Percentiles rank a stretch among this genome's conserved stretches.
Evolutionary conservation across 2,888 invertebrate genomes (phyloP).

Genomic region (Calliopum simillimum): DNA sequence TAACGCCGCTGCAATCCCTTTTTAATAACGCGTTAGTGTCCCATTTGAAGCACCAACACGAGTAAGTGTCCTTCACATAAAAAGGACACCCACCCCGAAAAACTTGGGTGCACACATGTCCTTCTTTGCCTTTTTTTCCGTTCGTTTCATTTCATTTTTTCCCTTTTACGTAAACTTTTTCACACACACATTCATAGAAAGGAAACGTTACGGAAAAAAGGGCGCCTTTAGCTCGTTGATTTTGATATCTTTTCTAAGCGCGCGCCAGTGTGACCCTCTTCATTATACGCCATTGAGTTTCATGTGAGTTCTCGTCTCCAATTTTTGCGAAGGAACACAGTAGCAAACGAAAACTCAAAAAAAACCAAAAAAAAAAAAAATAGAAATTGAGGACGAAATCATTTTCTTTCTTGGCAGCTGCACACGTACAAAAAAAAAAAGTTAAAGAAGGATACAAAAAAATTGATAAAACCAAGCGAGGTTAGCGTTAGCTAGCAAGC

Average conservation of each 20-base stretch:
- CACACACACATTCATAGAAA: too few relatives aligned
- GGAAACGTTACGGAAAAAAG: not conserved
- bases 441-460: not conserved
- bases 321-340: conserved; percentile 21
- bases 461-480: not conserved
- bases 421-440: not conserved
- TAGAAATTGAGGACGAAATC: conserved; percentile 3
- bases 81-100: too few relatives aligned
- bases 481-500: not conserved
- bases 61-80: not conserved
- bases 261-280: conserved; percentile 32
- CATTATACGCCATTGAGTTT: conserved; percentile 34
- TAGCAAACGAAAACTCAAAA: not conserved
- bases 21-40: conserved; percentile 28
- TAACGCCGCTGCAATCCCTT: not conserved
- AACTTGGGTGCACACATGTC: conserved; percentile 5
- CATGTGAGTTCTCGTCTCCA: conserved; percentile 30
- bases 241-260: not conserved
- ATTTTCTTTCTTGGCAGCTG: conserved; percentile 29
- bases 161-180: too few relatives aligned
- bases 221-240: conserved; percentile 28
- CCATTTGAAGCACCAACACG: conserved; percentile 15
- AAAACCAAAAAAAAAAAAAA: not conserved
- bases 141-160: not conserved
- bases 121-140: not conserved